Conservation (phyloP, 2,888 invertebrate species). For the Agrotis ipsilon region DNA sequence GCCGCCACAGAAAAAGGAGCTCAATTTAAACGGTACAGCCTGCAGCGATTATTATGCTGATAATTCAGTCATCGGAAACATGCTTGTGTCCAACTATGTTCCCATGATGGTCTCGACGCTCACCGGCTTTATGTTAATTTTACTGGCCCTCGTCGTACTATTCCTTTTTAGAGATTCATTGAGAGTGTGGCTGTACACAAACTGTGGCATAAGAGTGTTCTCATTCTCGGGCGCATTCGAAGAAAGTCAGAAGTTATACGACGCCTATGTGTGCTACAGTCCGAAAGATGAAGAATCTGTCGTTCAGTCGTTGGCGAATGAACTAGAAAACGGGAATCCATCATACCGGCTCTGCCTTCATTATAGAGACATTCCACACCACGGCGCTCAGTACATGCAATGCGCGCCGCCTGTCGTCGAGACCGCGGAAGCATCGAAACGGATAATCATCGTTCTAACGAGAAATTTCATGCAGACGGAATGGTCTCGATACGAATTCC, state of each 20-base stretch:
- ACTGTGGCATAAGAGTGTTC: constrained; percentile 96
- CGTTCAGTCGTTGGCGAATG: constrained; percentile 95
- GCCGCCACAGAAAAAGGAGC: constrained; percentile 94
- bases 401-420: constrained; percentile 95
- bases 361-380: constrained; percentile 95
- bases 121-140: constrained; percentile 94
- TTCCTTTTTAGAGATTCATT: constrained; percentile 97
- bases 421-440: constrained; percentile 96
- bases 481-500: constrained; percentile 97
- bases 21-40: constrained; percentile 96
- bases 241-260: constrained; percentile 96
- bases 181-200: constrained; percentile 96
- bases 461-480: constrained; percentile 97
- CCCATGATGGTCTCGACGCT: constrained; percentile 96
- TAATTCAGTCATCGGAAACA: constrained; percentile 95
- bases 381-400: constrained; percentile 93
- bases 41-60: constrained; percentile 97
- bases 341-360: constrained; percentile 96
- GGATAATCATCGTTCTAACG: constrained; percentile 96
- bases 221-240: constrained; percentile 93
- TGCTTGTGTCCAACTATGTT: constrained; percentile 96
- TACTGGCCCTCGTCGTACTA: constrained; percentile 94
- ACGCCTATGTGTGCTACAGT: constrained; percentile 98
- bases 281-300: constrained; percentile 98
- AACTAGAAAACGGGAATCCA: constrained; percentile 95